Evolutionary conservation across 2,797 vertebrate genomes (phyloP), one percentile per base, ranked within the genome.

Genomic region (Silurus lanzhouensis): DNA sequence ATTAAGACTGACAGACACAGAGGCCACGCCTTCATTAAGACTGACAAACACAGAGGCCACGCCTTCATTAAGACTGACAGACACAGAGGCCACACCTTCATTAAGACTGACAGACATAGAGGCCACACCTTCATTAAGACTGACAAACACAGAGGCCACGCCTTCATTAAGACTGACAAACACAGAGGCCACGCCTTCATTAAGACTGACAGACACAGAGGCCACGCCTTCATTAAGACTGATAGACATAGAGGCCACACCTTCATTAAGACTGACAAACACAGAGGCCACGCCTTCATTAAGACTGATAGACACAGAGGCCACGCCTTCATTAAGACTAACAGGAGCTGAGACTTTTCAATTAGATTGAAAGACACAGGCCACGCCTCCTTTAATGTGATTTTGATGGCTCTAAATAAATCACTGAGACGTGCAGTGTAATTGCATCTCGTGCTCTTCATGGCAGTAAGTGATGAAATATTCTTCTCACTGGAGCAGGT

Each of bases 401-500:
- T 58, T 38, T 60, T 20, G 10, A 2, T 14, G 20, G 57, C 31
- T n/a, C 22, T 70, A 64, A n/a, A 46, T 61, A 15, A 57, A 15
- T 44, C 13, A 38, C 67, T 48, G 74, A 70, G 67, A 55, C 63
- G 27, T 75, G 70, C 25, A 19, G 60, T 66, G 61, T 77, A 75
- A 84, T 78, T 83, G 6, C 7, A 10, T 71, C 78, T 55, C 25
- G 8, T 1, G 10, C 27, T 2, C 31, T 17, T 66, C 64, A 67
- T 72, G 58, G 10, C 76, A 63, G 75, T 20, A 77, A 80, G 82
- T 83, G 1, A 86, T 61, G 48, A 72, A 83, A 83, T 84, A 58
- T 55, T 85, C 22, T 74, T 68, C 72, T 88, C 58, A 83, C 15
- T 67, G 77, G 60, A 84, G 81, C 77, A 81, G 71, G 14, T 83